Base-by-base conservation (phyloP, 2,888 invertebrate species). In the Xanthorhoe spadicearia region DNA sequence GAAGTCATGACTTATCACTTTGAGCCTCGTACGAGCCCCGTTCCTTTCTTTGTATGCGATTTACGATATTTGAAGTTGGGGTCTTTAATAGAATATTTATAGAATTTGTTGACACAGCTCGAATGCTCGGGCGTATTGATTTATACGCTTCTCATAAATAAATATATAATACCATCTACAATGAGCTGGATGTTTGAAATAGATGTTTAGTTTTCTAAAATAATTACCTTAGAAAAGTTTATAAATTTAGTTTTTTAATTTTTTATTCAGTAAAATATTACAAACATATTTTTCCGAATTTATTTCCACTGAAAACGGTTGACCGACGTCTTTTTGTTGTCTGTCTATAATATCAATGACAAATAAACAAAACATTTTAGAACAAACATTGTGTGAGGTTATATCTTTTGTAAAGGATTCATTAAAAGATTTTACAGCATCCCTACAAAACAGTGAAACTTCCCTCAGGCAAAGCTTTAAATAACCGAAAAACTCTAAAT, bases 1-100 rank as follows among this genome's bases (percentile, higher is more conserved):
- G 77, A 75, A 68, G 63, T 66, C 70, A 83, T 85, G 86, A 85
- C 85, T 86, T 85, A 85, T 86, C 85, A 79, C 82, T 72, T 82
- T 84, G 74, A 74, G 72, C 80, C 70, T 48, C 61, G 69, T 75
- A 71, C 72, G 73, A 73, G 70, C 78, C n/a, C 77, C 74, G 74
- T 81, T 78, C 76, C 71, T 82, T 81, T 80, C 81, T 82, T 83
- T 79, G 79, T 79, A 72, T 74, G 77, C 78, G 75, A 81, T 83
- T 83, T 83, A 82, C 77, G 79, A 82, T 77, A 76, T 74, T 73
- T 71, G 67, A 62, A 56, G 68, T 68, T 71, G 68, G 74, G 63
- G 74, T 68, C 72, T 78, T 82, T 77, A 77, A 82, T 82, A 78
- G 75, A 80, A 84, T 84, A 82, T 84, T 82, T 82, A 81, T 81